Evolutionary conservation across 2,797 vertebrate species (phyloP), one percentile per base, ranked within the genome.

Genomic region (Thaleichthys pacificus): DNA sequence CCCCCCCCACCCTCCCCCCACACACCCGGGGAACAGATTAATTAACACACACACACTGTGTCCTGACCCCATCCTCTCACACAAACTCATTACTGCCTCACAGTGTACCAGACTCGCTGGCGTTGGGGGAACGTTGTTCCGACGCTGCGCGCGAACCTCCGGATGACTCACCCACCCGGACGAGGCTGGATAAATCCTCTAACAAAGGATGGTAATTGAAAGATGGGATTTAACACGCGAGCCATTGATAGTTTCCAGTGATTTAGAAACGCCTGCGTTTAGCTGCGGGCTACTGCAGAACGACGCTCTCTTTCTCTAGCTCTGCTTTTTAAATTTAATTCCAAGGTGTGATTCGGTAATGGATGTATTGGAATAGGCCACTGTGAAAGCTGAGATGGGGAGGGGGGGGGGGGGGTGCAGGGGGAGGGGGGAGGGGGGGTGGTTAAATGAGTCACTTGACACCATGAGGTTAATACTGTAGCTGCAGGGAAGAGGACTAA

Each of bases 11-110:
- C 0, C 0, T 90, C 90, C 35, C 9, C 6, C 6, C 8, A 0
- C 91, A 89, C 91, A 91, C 89, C 91, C 91, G 89, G 91, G 91
- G 91, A 92, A 91, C 89, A 92, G 90, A 92, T 92, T 91, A 91
- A 92, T 92, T 91, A 91, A 92, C 91, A 68, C 66, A 92, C 91
- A 89, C 90, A 92, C 89, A 92, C 90, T 89, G 89, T 90, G 90
- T 91, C 91, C 89, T 91, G 90, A 92, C 90, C 89, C 89, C 87
- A 85, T 91, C 90, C 90, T 90, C 89, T 92, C 90, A 89, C 89
- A 91, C 90, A 92, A 91, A 91, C 89, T 92, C 90, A 92, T 92
- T 92, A 92, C 89, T 85, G 87, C 87, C 89, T 89, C 90, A 89
- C 89, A 91, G 87, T 91, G 89, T 89, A 90, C 84, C 84, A 80